A percentile compares a stretch with the other conserved stretches of the same genome.
Evolutionary conservation across 2,113 vertebrate genomes (phyloP).

Genomic region (Gymnarchus niloticus): DNA sequence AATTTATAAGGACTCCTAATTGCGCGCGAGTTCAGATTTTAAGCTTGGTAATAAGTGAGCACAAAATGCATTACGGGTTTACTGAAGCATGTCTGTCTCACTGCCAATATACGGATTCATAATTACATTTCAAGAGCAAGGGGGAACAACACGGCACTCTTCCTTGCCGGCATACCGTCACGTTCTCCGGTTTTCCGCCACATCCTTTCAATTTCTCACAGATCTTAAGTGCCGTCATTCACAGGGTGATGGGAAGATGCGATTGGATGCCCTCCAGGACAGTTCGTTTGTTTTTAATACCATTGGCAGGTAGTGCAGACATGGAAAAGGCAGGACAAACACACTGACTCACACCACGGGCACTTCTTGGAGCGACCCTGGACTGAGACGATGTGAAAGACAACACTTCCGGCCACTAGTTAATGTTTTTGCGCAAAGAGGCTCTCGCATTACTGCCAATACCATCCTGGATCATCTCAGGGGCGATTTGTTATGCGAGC

Average conservation of each 20-base stretch:
- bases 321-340: conserved; percentile 11
- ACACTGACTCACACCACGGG: not conserved
- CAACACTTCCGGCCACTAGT: conserved; percentile 14
- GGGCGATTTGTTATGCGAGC: conserved; percentile 10
- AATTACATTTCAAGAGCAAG: conserved; percentile 45
- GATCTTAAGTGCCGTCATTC: conserved; percentile 42
- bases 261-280: conserved; percentile 35
- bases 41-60: conserved; percentile 78
- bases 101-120: conserved; percentile 48
- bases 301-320: not conserved
- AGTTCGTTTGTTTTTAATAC: not conserved
- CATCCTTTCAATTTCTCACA: not conserved
- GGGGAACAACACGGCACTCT: conserved; percentile 6
- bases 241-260: conserved; percentile 49
- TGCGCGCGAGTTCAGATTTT: conserved; percentile 83
- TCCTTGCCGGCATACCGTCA: not conserved
- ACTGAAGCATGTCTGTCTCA: conserved; percentile 47
- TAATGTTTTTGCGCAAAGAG: conserved; percentile 24
- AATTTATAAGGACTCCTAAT: conserved; percentile 92
- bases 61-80: conserved; percentile 51
- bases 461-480: not conserved
- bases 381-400: conserved; percentile 11
- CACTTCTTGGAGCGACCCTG: not conserved
- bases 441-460: not conserved
- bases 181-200: not conserved